Percentiles rank a stretch among this genome's conserved stretches.
Evolutionary conservation across 1,140 invertebrate species (phyloP).

Genomic region (Macrobrachium nipponense): DNA sequence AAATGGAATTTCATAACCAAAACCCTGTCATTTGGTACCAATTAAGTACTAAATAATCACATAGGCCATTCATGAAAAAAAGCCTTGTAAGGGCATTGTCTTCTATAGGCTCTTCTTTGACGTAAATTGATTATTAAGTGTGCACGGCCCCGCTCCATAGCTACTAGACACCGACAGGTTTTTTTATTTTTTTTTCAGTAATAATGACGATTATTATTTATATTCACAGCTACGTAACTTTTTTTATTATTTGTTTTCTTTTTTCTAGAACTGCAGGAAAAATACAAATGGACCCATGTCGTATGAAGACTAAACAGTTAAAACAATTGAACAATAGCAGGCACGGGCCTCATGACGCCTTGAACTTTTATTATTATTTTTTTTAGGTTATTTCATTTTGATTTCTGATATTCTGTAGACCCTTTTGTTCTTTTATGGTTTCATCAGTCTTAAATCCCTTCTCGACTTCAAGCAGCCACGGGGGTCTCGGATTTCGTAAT

Average conservation of each 20-base stretch:
- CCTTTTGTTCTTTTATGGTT: not conserved
- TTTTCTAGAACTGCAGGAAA: constrained; percentile 30
- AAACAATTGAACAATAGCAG: constrained; percentile 15
- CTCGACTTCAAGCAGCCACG: too few relatives aligned
- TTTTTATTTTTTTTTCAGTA: not conserved
- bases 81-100: constrained; percentile 54
- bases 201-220: constrained; percentile 4
- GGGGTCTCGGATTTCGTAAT: too few relatives aligned
- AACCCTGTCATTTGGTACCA: constrained; percentile 59
- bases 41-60: constrained; percentile 44
- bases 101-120: constrained; percentile 37
- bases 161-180: not conserved
- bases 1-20: constrained; percentile 42
- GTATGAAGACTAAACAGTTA: constrained; percentile 34
- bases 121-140: not conserved
- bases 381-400: not conserved
- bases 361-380: not conserved
- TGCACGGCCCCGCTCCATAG: constrained; percentile 51
- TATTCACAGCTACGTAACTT: constrained; percentile 31
- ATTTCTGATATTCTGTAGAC: not conserved
- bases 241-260: not conserved
- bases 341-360: constrained; percentile 21
- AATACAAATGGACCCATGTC: constrained; percentile 50
- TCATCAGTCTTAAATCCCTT: not conserved
- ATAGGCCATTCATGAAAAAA: constrained; percentile 53